Conservation (phyloP, 2,888 invertebrate species). For the Hirtodrosophila duncani region DNA sequence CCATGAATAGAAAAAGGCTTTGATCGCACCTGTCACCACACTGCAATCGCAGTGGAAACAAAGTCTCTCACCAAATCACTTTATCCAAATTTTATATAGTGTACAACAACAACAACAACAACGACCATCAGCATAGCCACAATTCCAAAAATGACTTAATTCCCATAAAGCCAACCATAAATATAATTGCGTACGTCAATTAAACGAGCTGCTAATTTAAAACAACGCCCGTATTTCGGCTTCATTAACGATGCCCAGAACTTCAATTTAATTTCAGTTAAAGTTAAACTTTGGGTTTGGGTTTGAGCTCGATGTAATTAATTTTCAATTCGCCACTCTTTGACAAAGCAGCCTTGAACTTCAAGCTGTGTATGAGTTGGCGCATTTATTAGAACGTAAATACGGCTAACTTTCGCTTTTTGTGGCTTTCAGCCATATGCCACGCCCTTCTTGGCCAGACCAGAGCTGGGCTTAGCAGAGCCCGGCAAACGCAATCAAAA, state of each 20-base stretch:
- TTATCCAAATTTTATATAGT: too few species aligned
- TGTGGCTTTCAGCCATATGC: constrained; percentile 7
- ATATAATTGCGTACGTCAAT: constrained; percentile 31
- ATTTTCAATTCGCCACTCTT: constrained; percentile 63
- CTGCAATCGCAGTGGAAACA: too few species aligned
- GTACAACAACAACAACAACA: too few species aligned
- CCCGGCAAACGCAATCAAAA: constrained; percentile 19
- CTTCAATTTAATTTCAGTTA: constrained; percentile 8
- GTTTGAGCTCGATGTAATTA: constrained; percentile 47
- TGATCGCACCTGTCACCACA: too few species aligned
- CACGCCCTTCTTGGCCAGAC: too few species aligned
- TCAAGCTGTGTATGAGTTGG: constrained; percentile 19
- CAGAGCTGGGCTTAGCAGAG: too few species aligned
- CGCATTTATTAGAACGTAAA: constrained; percentile 56
- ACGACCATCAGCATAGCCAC: too few species aligned
- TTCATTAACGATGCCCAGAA: constrained; percentile 40
- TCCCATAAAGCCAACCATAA: too few species aligned
- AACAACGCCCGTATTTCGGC: constrained; percentile 36
- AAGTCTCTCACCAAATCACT: too few species aligned
- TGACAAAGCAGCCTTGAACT: constrained; percentile 52
- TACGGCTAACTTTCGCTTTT: constrained; percentile 59
- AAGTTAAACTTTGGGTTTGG: background rate
- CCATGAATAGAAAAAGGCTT: too few species aligned
- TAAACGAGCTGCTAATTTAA: constrained; percentile 45
- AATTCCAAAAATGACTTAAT: constrained; percentile 54